A percentile compares a stretch with the other conserved stretches of the same genome.
phyloP scores from a whole-genome alignment of 2,888 invertebrate genomes.

The Bibio marci region DNA sequence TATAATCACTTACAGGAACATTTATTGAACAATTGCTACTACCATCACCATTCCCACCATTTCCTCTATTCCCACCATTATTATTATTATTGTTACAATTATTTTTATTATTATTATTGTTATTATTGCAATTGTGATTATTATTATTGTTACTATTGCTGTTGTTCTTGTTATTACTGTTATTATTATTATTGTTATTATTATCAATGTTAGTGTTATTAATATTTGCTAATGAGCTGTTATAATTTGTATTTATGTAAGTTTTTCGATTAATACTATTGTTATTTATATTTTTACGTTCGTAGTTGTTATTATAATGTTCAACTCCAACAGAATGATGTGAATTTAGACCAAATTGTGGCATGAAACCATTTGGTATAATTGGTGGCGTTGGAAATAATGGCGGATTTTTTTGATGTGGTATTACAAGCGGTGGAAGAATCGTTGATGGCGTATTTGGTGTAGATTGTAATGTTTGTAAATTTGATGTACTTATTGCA shows the following conservation, averaged over 20 bases:
- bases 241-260: too few relatives aligned
- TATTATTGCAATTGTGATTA: too few relatives aligned
- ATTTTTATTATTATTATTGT: too few relatives aligned
- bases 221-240: too few relatives aligned
- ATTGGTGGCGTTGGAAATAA: constrained; percentile 28
- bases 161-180: background rate
- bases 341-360: background rate
- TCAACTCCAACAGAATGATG: background rate
- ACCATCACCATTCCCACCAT: too few relatives aligned
- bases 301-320: too few relatives aligned
- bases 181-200: background rate
- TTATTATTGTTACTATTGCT: background rate
- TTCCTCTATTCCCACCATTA: background rate
- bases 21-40: too few relatives aligned
- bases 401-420: constrained; percentile 23
- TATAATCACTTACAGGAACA: too few relatives aligned
- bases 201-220: too few relatives aligned
- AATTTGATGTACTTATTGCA: constrained; percentile 1
- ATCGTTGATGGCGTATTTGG: constrained; percentile 24
- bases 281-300: too few relatives aligned
- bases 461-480: constrained; percentile 21
- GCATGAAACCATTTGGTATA: constrained; percentile 14
- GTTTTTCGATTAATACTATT: too few relatives aligned
- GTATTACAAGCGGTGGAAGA: background rate
- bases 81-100: too few relatives aligned